These are phyloP conservation scores for Epizoanthus stellaris DNA, from an alignment of 92 coral and sea anemone genomes.

Conservation along the genomic window DNA sequence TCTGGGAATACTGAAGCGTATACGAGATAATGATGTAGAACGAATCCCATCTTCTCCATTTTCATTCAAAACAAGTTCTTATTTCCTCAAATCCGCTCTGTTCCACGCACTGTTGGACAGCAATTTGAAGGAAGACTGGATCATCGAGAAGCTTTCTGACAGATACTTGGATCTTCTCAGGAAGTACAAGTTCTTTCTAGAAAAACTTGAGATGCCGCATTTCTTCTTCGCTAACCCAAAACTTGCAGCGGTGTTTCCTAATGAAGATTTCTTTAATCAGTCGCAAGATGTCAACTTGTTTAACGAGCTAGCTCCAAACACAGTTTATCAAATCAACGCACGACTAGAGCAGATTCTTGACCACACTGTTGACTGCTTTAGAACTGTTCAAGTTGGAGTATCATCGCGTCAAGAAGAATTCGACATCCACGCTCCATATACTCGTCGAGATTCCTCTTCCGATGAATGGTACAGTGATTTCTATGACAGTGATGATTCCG, in stretches of 20 bases:
- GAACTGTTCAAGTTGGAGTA: background rate
- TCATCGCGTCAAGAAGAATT: background rate
- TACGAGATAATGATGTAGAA: slow-evolving; percentile 12
- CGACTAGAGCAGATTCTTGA: slow-evolving; percentile 1
- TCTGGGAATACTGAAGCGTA: slow-evolving; percentile 26
- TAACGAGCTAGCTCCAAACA: slow-evolving; percentile 11
- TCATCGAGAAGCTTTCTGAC: slow-evolving; percentile 20
- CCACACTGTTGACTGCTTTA: background rate
- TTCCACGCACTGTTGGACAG: slow-evolving; percentile 13
- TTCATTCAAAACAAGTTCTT: slow-evolving; percentile 21
- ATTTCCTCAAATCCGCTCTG: slow-evolving; percentile 29
- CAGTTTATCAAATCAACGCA: slow-evolving; percentile 18
- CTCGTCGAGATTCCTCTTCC: slow-evolving; percentile 4
- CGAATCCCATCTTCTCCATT: background rate
- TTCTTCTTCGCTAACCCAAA: slow-evolving; percentile 28
- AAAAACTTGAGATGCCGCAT: slow-evolving; percentile 21
- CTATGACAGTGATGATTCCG: slow-evolving; percentile 13
- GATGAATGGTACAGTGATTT: background rate
- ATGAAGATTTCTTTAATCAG: slow-evolving; percentile 1
- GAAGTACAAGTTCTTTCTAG: slow-evolving; percentile 13
- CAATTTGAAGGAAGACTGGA: slow-evolving; percentile 31
- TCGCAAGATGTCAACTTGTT: slow-evolving; percentile 2
- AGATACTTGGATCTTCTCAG: slow-evolving; percentile 32
- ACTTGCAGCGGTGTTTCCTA: slow-evolving; percentile 20
- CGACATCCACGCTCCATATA: slow-evolving; percentile 17